Percentiles rank a stretch among this genome's conserved stretches.
Conservation (phyloP, 2,888 invertebrate genomes). For the Agrochola lota region DNA sequence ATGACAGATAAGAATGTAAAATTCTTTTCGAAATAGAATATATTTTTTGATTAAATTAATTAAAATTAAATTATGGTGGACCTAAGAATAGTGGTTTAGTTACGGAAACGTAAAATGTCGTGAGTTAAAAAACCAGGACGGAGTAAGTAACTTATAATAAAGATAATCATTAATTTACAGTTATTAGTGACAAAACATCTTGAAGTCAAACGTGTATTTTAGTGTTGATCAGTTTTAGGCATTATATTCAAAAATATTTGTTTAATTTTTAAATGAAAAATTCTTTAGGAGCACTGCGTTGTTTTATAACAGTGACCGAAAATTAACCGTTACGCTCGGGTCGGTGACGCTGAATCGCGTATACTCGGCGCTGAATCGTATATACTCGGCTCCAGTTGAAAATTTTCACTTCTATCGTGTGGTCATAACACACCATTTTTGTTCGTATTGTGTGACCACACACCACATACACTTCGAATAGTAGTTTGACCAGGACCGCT, state of each 20-base stretch:
- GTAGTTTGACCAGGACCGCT: no score
- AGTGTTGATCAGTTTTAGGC: conserved; percentile 6
- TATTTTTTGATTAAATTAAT: conserved; percentile 11
- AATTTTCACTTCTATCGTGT: background rate
- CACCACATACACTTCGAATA: no score
- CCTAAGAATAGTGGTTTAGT: conserved; percentile 28
- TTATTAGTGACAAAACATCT: conserved; percentile 10
- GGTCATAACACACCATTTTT: background rate
- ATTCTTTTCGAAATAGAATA: conserved; percentile 16
- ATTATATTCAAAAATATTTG: conserved; percentile 2
- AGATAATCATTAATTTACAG: conserved; percentile 3
- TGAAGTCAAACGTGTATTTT: conserved; percentile 4
- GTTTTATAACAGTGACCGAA: background rate
- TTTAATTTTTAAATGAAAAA: background rate
- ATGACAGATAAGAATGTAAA: conserved; percentile 4
- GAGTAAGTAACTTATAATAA: conserved; percentile 1
- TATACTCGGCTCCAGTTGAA: background rate
- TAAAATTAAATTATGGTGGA: conserved; percentile 17
- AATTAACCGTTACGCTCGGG: background rate
- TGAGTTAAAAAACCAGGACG: conserved; percentile 19
- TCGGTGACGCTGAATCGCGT: background rate
- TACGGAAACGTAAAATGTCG: conserved; percentile 33
- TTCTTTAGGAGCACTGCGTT: no score
- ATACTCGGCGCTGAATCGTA: background rate
- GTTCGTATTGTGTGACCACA: background rate